Evolutionary conservation across 2,888 invertebrate species (phyloP), one percentile per base, ranked within the genome.

Genomic region (Thymelicus lineola): DNA sequence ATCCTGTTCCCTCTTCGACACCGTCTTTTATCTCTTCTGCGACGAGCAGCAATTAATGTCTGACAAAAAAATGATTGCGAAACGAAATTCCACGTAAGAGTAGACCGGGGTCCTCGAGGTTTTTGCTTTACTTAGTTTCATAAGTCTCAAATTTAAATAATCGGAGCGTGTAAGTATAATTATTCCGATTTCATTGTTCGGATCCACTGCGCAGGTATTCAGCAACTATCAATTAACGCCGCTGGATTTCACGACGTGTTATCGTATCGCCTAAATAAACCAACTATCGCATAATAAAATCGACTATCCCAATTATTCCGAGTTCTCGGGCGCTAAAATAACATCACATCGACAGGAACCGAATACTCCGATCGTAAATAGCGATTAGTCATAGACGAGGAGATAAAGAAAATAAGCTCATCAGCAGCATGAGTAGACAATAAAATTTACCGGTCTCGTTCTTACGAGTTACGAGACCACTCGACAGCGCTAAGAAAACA

Each of bases 101-200:
- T 86, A 81, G 82, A 80, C 78, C 76, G 79, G 79, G 79, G 74
- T 63, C 73, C 72, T 64, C 76, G 77, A 79, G 78, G 77, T 80
- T 75, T 82, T 86, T 83, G 85, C 86, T 85, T 83, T 82, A 87
- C 82, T 75, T 78, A 78, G 85, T 90, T 91, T 92, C 90, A 88
- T 90, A 90, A 91, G 88, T 88, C 86, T 90, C 90, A 91, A 91
- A 91, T 87, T 91, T 90, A 84, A 89, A 89, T 84, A 91, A 90
- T 86, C 86, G 86, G 89, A 88, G 89, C 91, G 86, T 87, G 83
- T 28, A 28, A 28, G 28, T 80, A 88, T 89, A 92, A 91, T 91
- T 88, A 82, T 75, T 73, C 78, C 75, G 75, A 82, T 90, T 90
- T 87, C 90, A 89, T 88, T 90, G 89, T 91, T 90, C 90, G 81